A percentile compares a stretch with the other conserved stretches of the same genome.
These are phyloP conservation scores for Paramormyrops kingsleyae DNA, from an alignment of 2,113 vertebrate species.

Conservation along the genomic window DNA sequence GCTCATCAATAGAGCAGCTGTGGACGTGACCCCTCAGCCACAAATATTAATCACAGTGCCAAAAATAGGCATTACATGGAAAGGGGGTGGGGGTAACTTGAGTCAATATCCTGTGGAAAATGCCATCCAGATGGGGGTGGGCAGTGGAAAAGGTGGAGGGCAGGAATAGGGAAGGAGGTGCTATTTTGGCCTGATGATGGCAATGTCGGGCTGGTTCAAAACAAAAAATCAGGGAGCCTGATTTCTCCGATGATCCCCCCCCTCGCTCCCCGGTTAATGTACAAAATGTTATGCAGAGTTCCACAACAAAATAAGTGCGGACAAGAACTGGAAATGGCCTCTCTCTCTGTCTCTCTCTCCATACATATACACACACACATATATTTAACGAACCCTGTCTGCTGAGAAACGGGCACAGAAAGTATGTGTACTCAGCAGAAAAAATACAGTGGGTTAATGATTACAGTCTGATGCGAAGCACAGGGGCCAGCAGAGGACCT, in stretches of 20 bases:
- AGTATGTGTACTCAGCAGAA: constrained; percentile 9
- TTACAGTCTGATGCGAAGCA: neutral
- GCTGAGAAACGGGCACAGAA: neutral
- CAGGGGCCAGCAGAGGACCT: neutral
- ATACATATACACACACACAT: neutral
- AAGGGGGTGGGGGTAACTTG: constrained; percentile 41
- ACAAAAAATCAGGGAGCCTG: neutral
- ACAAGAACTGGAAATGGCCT: neutral
- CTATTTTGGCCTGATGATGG: neutral
- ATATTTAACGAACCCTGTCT: neutral
- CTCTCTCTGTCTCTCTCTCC: neutral
- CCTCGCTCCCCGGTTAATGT: neutral
- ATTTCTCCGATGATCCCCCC: neutral
- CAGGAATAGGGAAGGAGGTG: neutral
- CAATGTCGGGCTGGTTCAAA: neutral
- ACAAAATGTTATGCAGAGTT: neutral
- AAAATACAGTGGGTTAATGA: neutral
- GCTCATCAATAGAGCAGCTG: constrained; percentile 65
- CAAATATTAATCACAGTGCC: constrained; percentile 68
- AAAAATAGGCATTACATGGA: constrained; percentile 54
- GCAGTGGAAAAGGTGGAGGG: constrained; percentile 58
- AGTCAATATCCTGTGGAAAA: constrained; percentile 70
- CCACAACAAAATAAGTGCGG: neutral
- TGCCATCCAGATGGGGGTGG: constrained; percentile 50
- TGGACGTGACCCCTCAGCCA: constrained; percentile 61